Evolutionary conservation across 1,140 invertebrate genomes (phyloP).

Genomic region (Mylabris phalerata): DNA sequence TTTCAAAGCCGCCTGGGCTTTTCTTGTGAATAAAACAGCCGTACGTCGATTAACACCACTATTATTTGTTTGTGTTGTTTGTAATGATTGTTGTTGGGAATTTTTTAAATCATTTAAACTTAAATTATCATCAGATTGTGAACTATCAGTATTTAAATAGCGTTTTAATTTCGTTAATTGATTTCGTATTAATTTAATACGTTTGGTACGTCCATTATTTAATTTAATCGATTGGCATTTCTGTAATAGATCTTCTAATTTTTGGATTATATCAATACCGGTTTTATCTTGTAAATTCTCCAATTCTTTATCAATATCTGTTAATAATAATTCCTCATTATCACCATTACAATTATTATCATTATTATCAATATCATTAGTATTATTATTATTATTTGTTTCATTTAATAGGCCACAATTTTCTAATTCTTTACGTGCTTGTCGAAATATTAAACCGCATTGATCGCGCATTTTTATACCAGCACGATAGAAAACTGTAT

Average conservation of each 20-base stretch:
- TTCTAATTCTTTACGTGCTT: slow-evolving; percentile 67
- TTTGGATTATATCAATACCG: slow-evolving; percentile 45
- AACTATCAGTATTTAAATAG: slow-evolving; percentile 31
- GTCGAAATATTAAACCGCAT: slow-evolving; percentile 67
- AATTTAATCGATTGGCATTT: slow-evolving; percentile 48
- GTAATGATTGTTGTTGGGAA: slow-evolving; percentile 1
- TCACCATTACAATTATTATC: background rate
- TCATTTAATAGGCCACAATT: slow-evolving; percentile 49
- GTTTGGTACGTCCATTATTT: slow-evolving; percentile 46
- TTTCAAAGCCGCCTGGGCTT: slow-evolving; percentile 52
- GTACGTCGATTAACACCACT: slow-evolving; percentile 71
- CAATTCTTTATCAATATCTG: slow-evolving; percentile 48
- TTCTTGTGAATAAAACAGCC: slow-evolving; percentile 75
- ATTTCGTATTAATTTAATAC: slow-evolving; percentile 47
- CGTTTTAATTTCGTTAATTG: slow-evolving; percentile 41
- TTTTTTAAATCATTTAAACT: slow-evolving; percentile 30
- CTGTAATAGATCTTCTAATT: slow-evolving; percentile 48
- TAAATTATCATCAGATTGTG: slow-evolving; percentile 40
- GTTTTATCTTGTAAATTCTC: slow-evolving; percentile 41
- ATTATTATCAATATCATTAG: slow-evolving; percentile 16
- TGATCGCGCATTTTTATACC: slow-evolving; percentile 83
- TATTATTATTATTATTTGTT: slow-evolving; percentile 39
- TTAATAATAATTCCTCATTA: slow-evolving; percentile 42
- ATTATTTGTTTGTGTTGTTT: slow-evolving; percentile 5
- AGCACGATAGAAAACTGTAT: slow-evolving; percentile 80